Conservation (phyloP, 2,113 vertebrate species). For the Rhinogobius similis region DNA sequence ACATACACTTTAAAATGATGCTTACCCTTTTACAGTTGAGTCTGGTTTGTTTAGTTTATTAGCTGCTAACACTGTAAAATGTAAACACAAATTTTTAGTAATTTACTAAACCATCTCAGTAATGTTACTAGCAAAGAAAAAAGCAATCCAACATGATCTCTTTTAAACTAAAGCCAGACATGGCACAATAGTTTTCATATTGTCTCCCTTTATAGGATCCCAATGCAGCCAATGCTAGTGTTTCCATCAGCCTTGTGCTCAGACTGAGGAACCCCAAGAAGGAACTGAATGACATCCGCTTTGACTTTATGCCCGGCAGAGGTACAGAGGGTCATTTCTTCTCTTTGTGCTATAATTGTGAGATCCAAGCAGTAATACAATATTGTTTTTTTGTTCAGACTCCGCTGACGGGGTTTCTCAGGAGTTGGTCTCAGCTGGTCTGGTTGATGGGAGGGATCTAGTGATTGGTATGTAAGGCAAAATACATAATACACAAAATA, state of each 20-base stretch:
- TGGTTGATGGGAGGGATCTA: constrained; percentile 95
- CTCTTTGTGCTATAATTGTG: background rate
- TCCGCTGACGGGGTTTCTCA: constrained; percentile 98
- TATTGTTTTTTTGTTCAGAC: constrained; percentile 75
- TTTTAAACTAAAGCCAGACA: background rate
- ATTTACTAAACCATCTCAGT: background rate
- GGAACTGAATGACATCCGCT: constrained; percentile 97
- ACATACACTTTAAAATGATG: background rate
- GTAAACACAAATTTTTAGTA: too few species aligned
- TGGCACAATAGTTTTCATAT: background rate
- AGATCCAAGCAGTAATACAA: background rate
- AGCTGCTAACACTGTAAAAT: too few species aligned
- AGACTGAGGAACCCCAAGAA: constrained; percentile 97
- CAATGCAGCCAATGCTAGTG: constrained; percentile 71
- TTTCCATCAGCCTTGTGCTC: constrained; percentile 91
- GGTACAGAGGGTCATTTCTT: constrained; percentile 71
- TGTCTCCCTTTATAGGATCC: constrained; percentile 67
- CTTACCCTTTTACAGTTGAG: background rate
- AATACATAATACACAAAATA: too few species aligned
- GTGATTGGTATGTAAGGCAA: constrained; percentile 86
- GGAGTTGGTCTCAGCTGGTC: constrained; percentile 96
- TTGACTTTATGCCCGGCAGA: constrained; percentile 98
- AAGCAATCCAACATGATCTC: background rate
- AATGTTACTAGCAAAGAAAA: background rate
- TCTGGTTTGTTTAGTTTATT: too few species aligned